Evolutionary conservation across 1,140 invertebrate species (phyloP).

Genomic region (Coboldia fuscipes): DNA sequence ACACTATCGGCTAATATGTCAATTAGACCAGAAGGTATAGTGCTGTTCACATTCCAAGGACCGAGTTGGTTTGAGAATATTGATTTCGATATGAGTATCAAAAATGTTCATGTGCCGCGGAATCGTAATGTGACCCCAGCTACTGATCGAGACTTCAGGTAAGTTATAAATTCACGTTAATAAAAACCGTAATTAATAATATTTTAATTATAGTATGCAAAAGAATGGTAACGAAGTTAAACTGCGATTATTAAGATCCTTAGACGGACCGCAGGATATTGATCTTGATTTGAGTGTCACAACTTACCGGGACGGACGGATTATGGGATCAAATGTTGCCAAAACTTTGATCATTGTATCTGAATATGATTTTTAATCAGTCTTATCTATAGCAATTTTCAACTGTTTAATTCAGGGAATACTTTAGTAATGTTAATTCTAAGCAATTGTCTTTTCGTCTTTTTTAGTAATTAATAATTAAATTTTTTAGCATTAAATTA

Average conservation of each 20-base stretch:
- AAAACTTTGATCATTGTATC: conserved; percentile 71
- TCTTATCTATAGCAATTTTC: background rate
- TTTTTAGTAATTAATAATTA: too few relatives aligned
- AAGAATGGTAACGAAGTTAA: conserved; percentile 41
- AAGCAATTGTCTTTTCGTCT: too few relatives aligned
- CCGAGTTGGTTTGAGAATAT: conserved; percentile 41
- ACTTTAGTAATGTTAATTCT: too few relatives aligned
- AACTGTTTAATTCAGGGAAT: too few relatives aligned
- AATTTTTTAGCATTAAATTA: too few relatives aligned
- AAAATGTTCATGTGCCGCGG: conserved; percentile 33
- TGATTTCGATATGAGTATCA: conserved; percentile 51
- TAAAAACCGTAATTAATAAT: background rate
- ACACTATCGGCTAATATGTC: conserved; percentile 68
- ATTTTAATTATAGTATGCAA: conserved; percentile 19
- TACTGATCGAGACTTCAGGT: conserved; percentile 42
- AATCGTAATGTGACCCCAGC: conserved; percentile 33
- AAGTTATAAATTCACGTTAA: conserved; percentile 10
- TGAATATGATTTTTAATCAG: conserved; percentile 28
- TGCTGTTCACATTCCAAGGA: conserved; percentile 68
- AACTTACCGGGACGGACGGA: conserved; percentile 42
- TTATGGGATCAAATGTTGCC: conserved; percentile 57
- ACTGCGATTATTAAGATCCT: conserved; percentile 41
- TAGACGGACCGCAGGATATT: conserved; percentile 75
- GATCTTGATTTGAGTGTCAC: conserved; percentile 73
- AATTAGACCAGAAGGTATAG: conserved; percentile 36